These are phyloP conservation scores for Lethenteron camtschaticum DNA, from an alignment of 2,113 vertebrate species.

Conservation along the genomic window DNA sequence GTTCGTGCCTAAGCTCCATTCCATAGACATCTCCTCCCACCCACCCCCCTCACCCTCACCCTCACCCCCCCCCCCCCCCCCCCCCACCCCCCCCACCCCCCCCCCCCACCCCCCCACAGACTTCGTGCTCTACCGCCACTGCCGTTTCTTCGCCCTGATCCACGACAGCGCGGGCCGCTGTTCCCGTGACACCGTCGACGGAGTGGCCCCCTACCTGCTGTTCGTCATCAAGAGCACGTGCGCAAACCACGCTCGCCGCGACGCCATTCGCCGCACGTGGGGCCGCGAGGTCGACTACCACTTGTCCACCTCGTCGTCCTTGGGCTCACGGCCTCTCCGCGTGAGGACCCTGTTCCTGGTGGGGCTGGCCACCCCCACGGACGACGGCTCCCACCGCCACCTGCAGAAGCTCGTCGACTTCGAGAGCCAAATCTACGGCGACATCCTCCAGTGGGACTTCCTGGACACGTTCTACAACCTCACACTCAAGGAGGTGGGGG, in stretches of 20 bases:
- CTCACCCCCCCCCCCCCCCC: too few relatives aligned
- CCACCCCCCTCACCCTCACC: too few relatives aligned
- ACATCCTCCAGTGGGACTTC: conserved; percentile 93
- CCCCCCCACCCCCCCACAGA: conserved; percentile 54
- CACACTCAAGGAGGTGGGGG: conserved; percentile 56
- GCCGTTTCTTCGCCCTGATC: conserved; percentile 64
- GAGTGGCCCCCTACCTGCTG: conserved; percentile 33
- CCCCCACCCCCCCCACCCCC: not conserved
- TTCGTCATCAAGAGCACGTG: conserved; percentile 76
- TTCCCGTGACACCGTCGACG: too few relatives aligned
- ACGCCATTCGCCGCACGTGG: conserved; percentile 79
- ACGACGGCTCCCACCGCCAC: conserved; percentile 50
- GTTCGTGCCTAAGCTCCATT: too few relatives aligned
- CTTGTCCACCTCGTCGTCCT: not conserved
- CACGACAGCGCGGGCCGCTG: conserved; percentile 61
- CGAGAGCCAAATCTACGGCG: conserved; percentile 54
- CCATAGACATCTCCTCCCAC: too few relatives aligned
- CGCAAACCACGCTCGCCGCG: conserved; percentile 59
- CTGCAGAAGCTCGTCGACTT: conserved; percentile 75
- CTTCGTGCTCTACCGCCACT: conserved; percentile 70
- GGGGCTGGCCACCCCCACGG: conserved; percentile 32
- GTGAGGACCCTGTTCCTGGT: conserved; percentile 57
- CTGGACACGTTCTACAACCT: conserved; percentile 90
- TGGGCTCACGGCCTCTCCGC: conserved; percentile 24
- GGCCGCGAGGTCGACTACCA: conserved; percentile 28